Percentiles rank a stretch among this genome's conserved stretches.
Conservation (phyloP, 2,888 invertebrate genomes). For the Parelbella ahira region DNA sequence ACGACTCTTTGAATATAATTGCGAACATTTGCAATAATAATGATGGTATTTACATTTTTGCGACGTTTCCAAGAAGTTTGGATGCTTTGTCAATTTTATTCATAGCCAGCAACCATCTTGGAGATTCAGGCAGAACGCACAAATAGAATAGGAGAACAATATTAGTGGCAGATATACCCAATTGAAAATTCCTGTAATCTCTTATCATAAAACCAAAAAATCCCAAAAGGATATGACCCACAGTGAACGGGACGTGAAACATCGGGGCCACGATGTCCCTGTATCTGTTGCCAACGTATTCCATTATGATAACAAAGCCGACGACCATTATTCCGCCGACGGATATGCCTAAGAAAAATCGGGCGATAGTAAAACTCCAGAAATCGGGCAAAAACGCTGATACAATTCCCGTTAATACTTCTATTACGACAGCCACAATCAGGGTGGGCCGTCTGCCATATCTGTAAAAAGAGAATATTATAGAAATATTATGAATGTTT, state of each 20-base stretch:
- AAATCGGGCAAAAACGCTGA: constrained; percentile 84
- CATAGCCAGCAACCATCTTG: constrained; percentile 87
- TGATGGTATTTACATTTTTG: constrained; percentile 62
- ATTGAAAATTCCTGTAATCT: constrained; percentile 83
- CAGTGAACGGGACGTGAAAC: constrained; percentile 84
- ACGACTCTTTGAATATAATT: no score
- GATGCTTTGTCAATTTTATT: constrained; percentile 82
- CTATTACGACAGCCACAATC: constrained; percentile 84
- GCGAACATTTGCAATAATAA: no score
- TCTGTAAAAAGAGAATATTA: no score
- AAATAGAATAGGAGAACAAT: constrained; percentile 82
- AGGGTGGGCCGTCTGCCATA: constrained; percentile 87
- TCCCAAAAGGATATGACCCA: constrained; percentile 83
- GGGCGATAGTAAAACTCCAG: constrained; percentile 82
- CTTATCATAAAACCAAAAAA: constrained; percentile 82
- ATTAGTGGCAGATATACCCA: constrained; percentile 80
- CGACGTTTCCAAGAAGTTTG: constrained; percentile 82
- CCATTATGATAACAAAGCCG: constrained; percentile 81
- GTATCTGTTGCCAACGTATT: constrained; percentile 78
- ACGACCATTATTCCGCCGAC: constrained; percentile 88
- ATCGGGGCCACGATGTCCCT: constrained; percentile 79
- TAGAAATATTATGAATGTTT: no score
- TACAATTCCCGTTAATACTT: constrained; percentile 84
- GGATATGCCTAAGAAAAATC: constrained; percentile 86
- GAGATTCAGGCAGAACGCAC: constrained; percentile 88